Conservation (phyloP, 2,797 vertebrate species). For the Nothura maculosa region DNA sequence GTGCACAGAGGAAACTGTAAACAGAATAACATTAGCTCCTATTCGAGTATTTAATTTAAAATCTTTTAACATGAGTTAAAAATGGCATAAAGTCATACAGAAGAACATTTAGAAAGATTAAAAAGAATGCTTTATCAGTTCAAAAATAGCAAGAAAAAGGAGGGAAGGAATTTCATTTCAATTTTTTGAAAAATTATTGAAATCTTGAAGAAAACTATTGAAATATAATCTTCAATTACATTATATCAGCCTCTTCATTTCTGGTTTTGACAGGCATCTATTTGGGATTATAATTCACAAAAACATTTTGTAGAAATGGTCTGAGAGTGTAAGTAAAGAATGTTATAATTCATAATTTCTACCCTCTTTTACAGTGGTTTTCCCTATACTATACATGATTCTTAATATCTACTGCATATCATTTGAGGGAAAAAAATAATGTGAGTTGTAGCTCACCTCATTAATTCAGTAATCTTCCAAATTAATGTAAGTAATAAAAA, state of each 20-base stretch:
- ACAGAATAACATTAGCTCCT: too few species aligned
- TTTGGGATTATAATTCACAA: background rate
- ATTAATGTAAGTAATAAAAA: background rate
- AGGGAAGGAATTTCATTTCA: background rate
- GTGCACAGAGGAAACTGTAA: too few species aligned
- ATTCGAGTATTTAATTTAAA: background rate
- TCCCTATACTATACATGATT: background rate
- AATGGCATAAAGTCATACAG: background rate
- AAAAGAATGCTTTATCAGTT: background rate
- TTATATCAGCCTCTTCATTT: fast-evolving
- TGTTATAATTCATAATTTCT: background rate
- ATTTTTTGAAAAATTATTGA: background rate
- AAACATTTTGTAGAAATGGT: fast-evolving
- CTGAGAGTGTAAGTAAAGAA: background rate
- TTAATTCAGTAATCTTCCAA: background rate
- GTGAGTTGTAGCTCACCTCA: background rate
- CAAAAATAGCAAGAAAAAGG: background rate
- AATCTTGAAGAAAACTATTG: background rate
- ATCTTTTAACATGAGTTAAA: background rate
- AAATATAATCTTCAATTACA: background rate
- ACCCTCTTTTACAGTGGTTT: background rate
- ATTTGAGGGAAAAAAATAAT: background rate
- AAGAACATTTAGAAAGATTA: background rate
- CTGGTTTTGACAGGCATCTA: background rate
- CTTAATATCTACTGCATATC: background rate